phyloP scores from a whole-genome alignment of 2,797 vertebrate genomes.

The Takifugu ocellatus region DNA sequence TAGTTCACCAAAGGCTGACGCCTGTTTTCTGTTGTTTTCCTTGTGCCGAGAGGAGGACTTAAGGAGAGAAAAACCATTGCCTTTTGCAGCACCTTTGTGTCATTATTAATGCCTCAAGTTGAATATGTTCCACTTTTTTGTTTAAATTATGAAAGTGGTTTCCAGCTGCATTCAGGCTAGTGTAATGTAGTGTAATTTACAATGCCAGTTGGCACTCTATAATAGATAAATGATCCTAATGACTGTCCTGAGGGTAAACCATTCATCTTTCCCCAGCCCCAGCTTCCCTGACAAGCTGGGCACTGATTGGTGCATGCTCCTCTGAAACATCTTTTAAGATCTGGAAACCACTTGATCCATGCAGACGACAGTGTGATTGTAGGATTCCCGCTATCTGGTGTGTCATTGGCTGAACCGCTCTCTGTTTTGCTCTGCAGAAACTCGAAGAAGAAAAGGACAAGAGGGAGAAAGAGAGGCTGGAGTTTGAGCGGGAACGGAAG shows the following conservation, averaged over 20 bases:
- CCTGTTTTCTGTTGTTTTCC: constrained; percentile 77
- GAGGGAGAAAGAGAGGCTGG: constrained; percentile 88
- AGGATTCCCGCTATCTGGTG: constrained; percentile 9
- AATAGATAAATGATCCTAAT: constrained; percentile 25
- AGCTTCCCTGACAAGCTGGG: constrained; percentile 28
- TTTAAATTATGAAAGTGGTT: constrained; percentile 69
- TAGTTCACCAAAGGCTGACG: constrained; percentile 90
- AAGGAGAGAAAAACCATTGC: constrained; percentile 79
- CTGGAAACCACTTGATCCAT: constrained; percentile 77
- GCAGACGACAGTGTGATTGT: constrained; percentile 41
- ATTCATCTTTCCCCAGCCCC: constrained; percentile 18
- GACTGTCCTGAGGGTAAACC: constrained; percentile 38
- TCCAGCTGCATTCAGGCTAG: constrained; percentile 61
- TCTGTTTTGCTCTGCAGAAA: constrained; percentile 94
- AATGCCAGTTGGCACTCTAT: constrained; percentile 17
- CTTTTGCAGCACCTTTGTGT: constrained; percentile 62
- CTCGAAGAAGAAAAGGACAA: constrained; percentile 97
- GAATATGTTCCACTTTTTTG: constrained; percentile 55
- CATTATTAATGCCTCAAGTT: constrained; percentile 57
- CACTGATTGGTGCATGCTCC: constrained; percentile 40
- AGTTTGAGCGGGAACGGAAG: constrained; percentile 82
- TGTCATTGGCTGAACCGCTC: constrained; percentile 46
- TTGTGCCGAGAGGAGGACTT: constrained; percentile 69
- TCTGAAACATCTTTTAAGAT: constrained; percentile 19
- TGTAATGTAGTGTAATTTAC: constrained; percentile 12